Conservation (phyloP, 2,113 vertebrate species). For the Archilochus colubris region DNA sequence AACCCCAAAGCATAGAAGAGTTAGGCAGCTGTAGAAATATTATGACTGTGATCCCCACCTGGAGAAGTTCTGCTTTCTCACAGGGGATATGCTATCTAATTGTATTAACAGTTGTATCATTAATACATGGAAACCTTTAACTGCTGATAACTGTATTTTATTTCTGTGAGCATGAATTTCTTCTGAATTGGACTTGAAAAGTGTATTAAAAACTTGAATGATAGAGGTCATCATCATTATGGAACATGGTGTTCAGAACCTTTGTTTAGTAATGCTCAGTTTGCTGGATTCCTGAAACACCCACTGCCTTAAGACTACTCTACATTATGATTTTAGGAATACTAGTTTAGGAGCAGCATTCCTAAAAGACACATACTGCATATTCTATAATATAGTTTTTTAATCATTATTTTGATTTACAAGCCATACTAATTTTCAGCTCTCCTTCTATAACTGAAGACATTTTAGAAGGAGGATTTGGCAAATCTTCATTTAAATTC, state of each 20-base stretch:
- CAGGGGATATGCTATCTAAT: neutral
- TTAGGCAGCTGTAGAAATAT: neutral
- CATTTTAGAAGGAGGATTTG: neutral
- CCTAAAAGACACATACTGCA: neutral
- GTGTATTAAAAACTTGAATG: neutral
- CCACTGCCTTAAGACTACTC: neutral
- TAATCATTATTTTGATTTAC: neutral
- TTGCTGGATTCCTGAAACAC: neutral
- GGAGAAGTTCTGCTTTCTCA: neutral
- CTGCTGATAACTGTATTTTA: neutral
- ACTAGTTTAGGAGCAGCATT: neutral
- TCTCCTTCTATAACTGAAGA: neutral
- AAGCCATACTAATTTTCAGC: neutral
- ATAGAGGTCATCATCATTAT: neutral
- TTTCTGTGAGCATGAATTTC: neutral
- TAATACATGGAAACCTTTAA: neutral
- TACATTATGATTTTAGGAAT: neutral
- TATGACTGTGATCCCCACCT: neutral
- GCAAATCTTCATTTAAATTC: neutral
- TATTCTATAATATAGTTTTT: neutral
- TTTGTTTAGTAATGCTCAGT: neutral
- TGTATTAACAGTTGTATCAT: neutral
- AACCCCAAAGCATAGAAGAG: neutral
- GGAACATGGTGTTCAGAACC: neutral
- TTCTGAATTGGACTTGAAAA: neutral